Evolutionary conservation across 2,113 vertebrate species (phyloP).

Genomic region (Cyrtonyx montezumae): DNA sequence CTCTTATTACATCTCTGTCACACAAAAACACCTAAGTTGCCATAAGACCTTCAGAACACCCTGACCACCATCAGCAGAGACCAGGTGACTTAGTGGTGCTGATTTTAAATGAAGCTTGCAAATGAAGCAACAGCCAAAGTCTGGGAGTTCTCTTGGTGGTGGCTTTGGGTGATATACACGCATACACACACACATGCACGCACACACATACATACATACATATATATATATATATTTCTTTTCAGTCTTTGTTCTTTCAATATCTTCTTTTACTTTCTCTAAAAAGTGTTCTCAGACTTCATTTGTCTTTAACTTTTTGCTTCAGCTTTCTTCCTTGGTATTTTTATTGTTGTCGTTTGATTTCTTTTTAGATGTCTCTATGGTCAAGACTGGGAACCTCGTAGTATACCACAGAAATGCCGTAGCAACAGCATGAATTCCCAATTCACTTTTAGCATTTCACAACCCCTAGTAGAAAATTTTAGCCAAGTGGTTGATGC

Average conservation of each 20-base stretch:
- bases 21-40: background rate
- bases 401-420: background rate
- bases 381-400: background rate
- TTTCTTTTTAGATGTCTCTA: background rate
- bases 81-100: background rate
- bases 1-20: background rate
- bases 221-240: background rate
- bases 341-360: background rate
- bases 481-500: constrained; percentile 1
- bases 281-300: background rate
- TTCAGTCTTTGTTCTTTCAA: background rate
- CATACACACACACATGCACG: no score
- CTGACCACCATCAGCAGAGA: background rate
- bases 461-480: background rate
- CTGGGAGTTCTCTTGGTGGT: no score
- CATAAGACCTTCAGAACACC: background rate
- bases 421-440: background rate
- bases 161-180: background rate
- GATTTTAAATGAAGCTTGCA: background rate
- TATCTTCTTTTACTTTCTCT: background rate
- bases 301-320: background rate
- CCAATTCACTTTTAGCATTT: background rate
- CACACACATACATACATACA: no score
- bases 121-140: background rate
- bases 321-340: background rate